Percentiles rank a stretch among this genome's conserved stretches.
Conservation (phyloP, 2,113 vertebrate genomes). For the Microtus ochrogaster region DNA sequence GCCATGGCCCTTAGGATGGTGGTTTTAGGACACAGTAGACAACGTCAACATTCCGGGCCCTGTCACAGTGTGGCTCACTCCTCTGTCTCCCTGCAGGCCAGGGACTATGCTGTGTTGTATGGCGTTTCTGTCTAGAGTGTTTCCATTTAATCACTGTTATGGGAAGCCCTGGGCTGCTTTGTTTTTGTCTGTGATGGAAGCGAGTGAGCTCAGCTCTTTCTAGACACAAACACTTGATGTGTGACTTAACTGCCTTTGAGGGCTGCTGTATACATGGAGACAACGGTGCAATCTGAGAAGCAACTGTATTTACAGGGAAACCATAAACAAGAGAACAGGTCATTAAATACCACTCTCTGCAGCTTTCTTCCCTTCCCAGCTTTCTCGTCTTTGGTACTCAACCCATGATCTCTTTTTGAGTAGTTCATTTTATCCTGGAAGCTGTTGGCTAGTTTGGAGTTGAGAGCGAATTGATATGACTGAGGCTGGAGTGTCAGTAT, state of each 20-base stretch:
- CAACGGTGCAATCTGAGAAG: slow-evolving; percentile 1
- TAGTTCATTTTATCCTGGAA: slow-evolving; percentile 36
- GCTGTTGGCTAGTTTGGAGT: slow-evolving; percentile 41
- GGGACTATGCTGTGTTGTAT: neutral
- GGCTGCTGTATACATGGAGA: slow-evolving; percentile 50
- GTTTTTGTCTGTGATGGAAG: neutral
- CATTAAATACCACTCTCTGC: slow-evolving; percentile 61
- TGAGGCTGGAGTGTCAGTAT: neutral
- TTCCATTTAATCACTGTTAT: neutral
- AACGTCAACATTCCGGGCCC: neutral
- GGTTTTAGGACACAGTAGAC: fast-evolving
- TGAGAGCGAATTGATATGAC: slow-evolving; percentile 55
- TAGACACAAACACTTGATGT: slow-evolving; percentile 50
- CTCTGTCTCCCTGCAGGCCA: neutral
- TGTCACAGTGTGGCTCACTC: no score
- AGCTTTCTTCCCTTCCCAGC: slow-evolving; percentile 43
- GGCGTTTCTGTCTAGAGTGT: neutral
- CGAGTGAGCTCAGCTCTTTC: neutral
- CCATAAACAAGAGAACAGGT: slow-evolving; percentile 44
- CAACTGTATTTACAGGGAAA: slow-evolving; percentile 56
- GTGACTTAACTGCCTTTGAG: slow-evolving; percentile 64
- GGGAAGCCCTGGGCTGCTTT: neutral
- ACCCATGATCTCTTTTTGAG: neutral
- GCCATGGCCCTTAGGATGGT: neutral
- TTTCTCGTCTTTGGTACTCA: neutral